Percentiles rank a stretch among this genome's conserved stretches.
Evolutionary conservation across 1,140 invertebrate species (phyloP).

Genomic region (Drosophila ficusphila): DNA sequence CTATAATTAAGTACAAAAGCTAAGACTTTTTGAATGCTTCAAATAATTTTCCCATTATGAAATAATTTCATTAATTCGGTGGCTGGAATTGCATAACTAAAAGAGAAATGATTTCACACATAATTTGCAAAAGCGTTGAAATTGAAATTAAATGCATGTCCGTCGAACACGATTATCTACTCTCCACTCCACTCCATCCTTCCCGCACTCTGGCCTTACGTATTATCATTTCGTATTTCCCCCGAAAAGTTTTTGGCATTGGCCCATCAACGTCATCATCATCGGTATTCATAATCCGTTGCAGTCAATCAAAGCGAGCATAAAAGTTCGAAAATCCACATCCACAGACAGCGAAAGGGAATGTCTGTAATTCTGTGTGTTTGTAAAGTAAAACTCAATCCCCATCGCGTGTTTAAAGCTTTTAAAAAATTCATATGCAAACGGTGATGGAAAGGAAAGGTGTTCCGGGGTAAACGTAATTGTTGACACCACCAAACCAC

Average conservation of each 20-base stretch:
- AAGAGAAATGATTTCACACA: constrained; percentile 48
- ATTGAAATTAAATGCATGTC: constrained; percentile 46
- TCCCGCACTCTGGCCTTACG: not conserved
- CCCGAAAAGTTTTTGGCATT: constrained; percentile 15
- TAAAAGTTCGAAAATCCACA: constrained; percentile 41
- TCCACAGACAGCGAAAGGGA: constrained; percentile 3
- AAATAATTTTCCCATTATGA: not conserved
- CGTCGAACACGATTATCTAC: constrained; percentile 19
- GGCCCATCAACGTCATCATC: constrained; percentile 24
- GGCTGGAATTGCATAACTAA: constrained; percentile 13
- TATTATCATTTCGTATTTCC: too few relatives aligned
- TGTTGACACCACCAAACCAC: constrained; percentile 56
- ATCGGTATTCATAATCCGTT: constrained; percentile 55
- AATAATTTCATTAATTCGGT: constrained; percentile 10
- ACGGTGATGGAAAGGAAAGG: constrained; percentile 13
- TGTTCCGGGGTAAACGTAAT: constrained; percentile 5
- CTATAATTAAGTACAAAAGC: not conserved
- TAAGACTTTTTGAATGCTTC: not conserved
- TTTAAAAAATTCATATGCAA: constrained; percentile 52
- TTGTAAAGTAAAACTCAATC: not conserved
- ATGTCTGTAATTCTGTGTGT: not conserved
- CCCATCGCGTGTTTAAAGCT: constrained; percentile 50
- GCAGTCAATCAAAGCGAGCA: constrained; percentile 51
- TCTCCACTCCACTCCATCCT: not conserved
- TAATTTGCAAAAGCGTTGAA: constrained; percentile 47